Base-by-base conservation (phyloP, 2,888 invertebrate species). In the Mellilla xanthometata region DNA sequence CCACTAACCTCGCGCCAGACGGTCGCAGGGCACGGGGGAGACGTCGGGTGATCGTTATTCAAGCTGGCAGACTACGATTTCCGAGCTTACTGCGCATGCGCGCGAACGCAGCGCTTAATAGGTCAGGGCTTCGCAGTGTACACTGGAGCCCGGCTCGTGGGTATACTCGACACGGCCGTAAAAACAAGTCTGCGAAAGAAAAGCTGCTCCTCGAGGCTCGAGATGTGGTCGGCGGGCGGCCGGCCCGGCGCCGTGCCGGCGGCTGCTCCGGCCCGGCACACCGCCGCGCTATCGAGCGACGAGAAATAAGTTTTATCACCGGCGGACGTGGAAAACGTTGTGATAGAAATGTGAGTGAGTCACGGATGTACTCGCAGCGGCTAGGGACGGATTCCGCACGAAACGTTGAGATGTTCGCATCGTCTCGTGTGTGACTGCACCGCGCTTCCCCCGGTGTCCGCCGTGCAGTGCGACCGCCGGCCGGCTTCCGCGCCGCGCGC, bases 91-190 rank as follows among this genome's bases (percentile, higher is more conserved):
- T 64, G 81, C 86, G 85, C 86, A 84, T 81, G 88, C 85, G 82
- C 56, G 74, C 62, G 70, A 72, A 60, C 72, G 68, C 70, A 65
- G 61, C 62, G 65, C 69, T 74, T 79, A 76, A 76, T 82, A 75
- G 86, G 86, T 86, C 88, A 85, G 76, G 87, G 87, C 77, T 70
- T 76, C 72, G 62, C 82, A 78, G 82, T 79, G 79, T 77, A 80
- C 68, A 80, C 80, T 77, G 74, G 76, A 72, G 74, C 69, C 75
- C 73, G 76, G 75, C 73, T 66, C 67, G 72, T 72, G 69, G 68
- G 72, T 80, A 81, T 71, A 77, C 76, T 72, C 71, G 72, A 73
- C 75, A 68, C 71, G 65, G 57, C 72, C 76, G 72, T 68, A 66
- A 70, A n/a, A n/a, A n/a, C n/a, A n/a, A n/a, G n/a, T n/a, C n/a